phyloP scores from a whole-genome alignment of 2,888 invertebrate genomes.

The Aphidius colemani region DNA sequence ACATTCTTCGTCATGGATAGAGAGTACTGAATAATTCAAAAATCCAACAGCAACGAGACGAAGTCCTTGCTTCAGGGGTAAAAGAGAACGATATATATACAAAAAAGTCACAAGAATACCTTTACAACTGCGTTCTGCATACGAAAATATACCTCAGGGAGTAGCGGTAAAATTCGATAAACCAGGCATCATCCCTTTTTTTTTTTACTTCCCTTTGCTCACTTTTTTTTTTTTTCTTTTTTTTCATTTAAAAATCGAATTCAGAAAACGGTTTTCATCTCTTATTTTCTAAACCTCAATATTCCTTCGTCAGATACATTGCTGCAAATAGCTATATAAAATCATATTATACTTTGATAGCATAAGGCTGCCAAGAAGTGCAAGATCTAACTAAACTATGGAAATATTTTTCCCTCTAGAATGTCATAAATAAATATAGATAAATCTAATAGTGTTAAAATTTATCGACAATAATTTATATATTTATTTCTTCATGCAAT shows the following conservation, averaged over 20 bases:
- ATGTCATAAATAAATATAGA: not conserved
- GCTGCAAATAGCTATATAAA: too few relatives aligned
- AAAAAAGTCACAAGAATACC: conserved; percentile 12
- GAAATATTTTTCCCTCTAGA: too few relatives aligned
- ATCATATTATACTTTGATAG: too few relatives aligned
- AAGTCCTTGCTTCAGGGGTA: conserved; percentile 11
- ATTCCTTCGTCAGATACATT: not conserved
- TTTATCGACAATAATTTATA: too few relatives aligned
- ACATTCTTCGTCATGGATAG: conserved; percentile 17
- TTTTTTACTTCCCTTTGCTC: conserved; percentile 10
- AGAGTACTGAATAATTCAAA: conserved; percentile 27
- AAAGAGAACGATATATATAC: not conserved
- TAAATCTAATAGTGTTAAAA: conserved; percentile 4
- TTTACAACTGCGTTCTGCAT: conserved; percentile 24
- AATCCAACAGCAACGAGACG: conserved; percentile 12
- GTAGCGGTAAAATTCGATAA: conserved; percentile 29
- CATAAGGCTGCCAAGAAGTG: too few relatives aligned
- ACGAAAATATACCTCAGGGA: conserved; percentile 26
- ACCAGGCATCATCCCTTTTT: conserved; percentile 20
- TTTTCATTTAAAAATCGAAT: not conserved
- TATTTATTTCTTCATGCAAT: too few relatives aligned
- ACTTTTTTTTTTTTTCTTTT: not conserved
- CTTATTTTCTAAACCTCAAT: not conserved
- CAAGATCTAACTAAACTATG: too few relatives aligned
- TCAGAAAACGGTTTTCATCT: not conserved